Conservation (phyloP, 1,140 invertebrate genomes). For the Doryteuthis pealeii region DNA sequence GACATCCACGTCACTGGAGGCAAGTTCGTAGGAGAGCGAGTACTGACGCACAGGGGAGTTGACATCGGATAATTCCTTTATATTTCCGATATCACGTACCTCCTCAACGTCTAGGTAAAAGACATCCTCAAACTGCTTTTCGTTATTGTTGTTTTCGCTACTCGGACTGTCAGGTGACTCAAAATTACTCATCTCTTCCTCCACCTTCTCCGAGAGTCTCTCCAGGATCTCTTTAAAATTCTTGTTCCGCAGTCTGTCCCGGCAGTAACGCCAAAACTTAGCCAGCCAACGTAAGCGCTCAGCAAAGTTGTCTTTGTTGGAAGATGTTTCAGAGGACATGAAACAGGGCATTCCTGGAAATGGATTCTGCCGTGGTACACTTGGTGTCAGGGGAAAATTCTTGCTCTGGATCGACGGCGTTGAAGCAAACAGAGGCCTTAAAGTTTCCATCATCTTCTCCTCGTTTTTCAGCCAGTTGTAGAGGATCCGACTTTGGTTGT, state of each 20-base stretch:
- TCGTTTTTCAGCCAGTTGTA: slow-evolving; percentile 52
- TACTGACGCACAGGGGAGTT: slow-evolving; percentile 46
- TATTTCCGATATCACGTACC: slow-evolving; percentile 26
- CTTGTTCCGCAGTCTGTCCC: slow-evolving; percentile 43
- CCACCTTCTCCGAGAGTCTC: slow-evolving; percentile 27
- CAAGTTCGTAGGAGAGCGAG: slow-evolving; percentile 46
- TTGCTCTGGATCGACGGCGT: slow-evolving; percentile 31
- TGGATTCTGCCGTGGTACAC: slow-evolving; percentile 33
- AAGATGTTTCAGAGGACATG: slow-evolving; percentile 14
- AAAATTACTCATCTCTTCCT: slow-evolving; percentile 28
- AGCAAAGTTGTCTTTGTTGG: slow-evolving; percentile 32
- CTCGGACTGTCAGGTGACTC: slow-evolving; percentile 23
- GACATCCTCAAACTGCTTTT: slow-evolving; percentile 36
- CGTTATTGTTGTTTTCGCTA: slow-evolving; percentile 27
- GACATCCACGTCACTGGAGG: slow-evolving; percentile 45
- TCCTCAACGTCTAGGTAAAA: slow-evolving; percentile 36
- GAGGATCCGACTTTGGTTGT: slow-evolving; percentile 46
- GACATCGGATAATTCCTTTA: slow-evolving; percentile 30
- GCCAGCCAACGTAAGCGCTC: slow-evolving; percentile 45
- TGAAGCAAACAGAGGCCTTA: slow-evolving; percentile 40
- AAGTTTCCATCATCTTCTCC: slow-evolving; percentile 47
- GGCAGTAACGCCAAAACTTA: slow-evolving; percentile 49
- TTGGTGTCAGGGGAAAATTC: slow-evolving; percentile 30
- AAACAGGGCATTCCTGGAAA: slow-evolving; percentile 40
- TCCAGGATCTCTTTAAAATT: slow-evolving; percentile 42